Evolutionary conservation across 2,797 vertebrate genomes (phyloP), one percentile per base, ranked within the genome.

Genomic region (Chelidonichthys spinosus): DNA sequence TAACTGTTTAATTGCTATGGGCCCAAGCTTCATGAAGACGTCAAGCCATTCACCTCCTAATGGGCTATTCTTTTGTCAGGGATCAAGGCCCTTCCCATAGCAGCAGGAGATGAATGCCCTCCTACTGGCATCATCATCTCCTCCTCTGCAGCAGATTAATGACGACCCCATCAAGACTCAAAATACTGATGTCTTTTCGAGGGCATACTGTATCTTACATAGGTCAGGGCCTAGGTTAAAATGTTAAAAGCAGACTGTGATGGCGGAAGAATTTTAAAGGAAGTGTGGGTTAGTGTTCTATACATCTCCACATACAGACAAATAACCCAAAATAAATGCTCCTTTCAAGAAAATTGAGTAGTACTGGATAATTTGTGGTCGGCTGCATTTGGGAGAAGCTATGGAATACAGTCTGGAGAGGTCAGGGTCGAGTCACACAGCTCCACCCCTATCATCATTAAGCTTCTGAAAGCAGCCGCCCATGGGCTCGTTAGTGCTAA

Each of bases 1-100:
- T 90, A 89, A 85, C 69, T 46, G 52, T 85, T 85, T 90, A 90
- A 92, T 89, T 91, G 86, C 87, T 77, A 2, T 69, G 81, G 81
- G 68, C 81, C 75, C 4, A 6, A 59, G 73, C 59, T 81, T 78
- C 71, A 84, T 74, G 49, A 74, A 87, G 62, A 83, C 46, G 33
- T 84, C 72, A 73, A 72, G 77, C 59, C 15, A 10, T 39, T 85
- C 74, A 69, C 66, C 72, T 86, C 64, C 10, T 81, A 84, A 79
- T 70, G 76, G 76, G 52, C 71, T 83, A 56, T 63, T 72, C 43
- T 71, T 73, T 82, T 76, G 77, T 81, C 32, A 71, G 40, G 64
- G 74, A 82, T 69, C 56, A 77, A 71, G 63, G 46, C 67, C 43
- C 72, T 50, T 84, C 44, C 36, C 40, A 47, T 11, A 49, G 59